A percentile compares a stretch with the other conserved stretches of the same genome.
Conservation (phyloP, 2,113 vertebrate species). For the Pseudorectes ferrugineus region DNA sequence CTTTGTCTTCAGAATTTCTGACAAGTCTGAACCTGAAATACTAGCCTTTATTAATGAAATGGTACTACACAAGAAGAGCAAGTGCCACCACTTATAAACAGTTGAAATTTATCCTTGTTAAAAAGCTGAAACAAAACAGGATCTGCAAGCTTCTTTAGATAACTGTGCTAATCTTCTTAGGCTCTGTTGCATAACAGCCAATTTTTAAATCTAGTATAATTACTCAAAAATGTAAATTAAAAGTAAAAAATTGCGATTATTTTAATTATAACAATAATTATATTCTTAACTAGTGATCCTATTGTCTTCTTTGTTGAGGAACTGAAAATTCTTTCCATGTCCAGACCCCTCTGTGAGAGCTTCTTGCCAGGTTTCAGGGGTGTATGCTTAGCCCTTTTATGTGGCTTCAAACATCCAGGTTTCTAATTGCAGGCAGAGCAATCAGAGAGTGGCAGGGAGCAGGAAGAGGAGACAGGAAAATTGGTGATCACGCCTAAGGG, state of each 20-base stretch:
- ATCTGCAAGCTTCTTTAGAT: background rate
- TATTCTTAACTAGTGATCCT: background rate
- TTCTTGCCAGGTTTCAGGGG: background rate
- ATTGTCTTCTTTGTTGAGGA: background rate
- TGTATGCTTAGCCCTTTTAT: background rate
- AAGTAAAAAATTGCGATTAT: background rate
- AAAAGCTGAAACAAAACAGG: background rate
- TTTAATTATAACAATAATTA: background rate
- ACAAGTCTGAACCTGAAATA: background rate
- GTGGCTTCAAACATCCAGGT: background rate
- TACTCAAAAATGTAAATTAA: background rate
- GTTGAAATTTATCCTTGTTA: background rate
- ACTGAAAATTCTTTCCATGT: background rate
- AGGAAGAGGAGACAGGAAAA: background rate
- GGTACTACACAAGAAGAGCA: background rate
- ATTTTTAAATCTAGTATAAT: background rate
- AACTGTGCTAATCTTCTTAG: background rate
- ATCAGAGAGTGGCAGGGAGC: accelerated
- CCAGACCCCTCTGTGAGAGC: background rate
- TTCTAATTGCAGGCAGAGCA: background rate
- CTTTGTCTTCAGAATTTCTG: background rate
- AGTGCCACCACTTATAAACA: background rate
- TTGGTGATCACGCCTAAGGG: background rate
- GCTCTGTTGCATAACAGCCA: background rate
- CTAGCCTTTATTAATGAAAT: background rate